Percentiles rank a stretch among this genome's conserved stretches.
These are phyloP conservation scores for Lithobates sylvaticus DNA, from an alignment of 2,797 vertebrate genomes.

Conservation along the genomic window DNA sequence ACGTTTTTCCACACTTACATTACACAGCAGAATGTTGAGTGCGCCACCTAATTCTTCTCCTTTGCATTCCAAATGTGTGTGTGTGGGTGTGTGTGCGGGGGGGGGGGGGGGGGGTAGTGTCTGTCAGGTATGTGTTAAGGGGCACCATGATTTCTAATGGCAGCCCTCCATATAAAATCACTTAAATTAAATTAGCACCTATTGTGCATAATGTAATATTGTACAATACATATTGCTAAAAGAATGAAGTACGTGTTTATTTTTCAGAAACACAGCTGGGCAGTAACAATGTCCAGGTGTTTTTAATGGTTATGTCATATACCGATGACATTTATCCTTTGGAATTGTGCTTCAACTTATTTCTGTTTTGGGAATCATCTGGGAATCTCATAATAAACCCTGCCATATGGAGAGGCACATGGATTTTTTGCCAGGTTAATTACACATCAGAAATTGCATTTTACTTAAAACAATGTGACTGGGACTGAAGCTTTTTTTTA, in stretches of 20 bases:
- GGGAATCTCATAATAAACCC: not conserved
- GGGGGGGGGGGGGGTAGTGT: no score
- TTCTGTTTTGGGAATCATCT: slow-evolving; percentile 4
- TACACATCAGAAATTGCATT: no score
- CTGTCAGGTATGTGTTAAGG: no score
- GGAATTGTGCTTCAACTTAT: slow-evolving; percentile 1
- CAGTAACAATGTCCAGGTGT: slow-evolving; percentile 18
- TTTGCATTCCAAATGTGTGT: no score
- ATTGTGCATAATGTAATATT: not conserved
- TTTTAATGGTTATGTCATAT: not conserved
- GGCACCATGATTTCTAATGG: no score
- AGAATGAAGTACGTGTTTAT: not conserved
- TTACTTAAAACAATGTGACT: no score
- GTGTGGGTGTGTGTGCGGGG: no score
- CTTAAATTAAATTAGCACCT: not conserved
- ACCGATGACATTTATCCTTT: not conserved
- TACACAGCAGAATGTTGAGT: no score
- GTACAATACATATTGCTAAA: not conserved
- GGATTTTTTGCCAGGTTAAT: no score
- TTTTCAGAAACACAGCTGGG: slow-evolving; percentile 4
- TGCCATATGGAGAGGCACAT: not conserved
- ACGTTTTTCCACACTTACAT: no score
- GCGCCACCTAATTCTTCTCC: no score
- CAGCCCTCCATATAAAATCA: not conserved
- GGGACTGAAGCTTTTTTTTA: no score